Percentiles rank a stretch among this genome's conserved stretches.
phyloP scores from a whole-genome alignment of 2,888 invertebrate genomes.

The Stomorhina lunata region DNA sequence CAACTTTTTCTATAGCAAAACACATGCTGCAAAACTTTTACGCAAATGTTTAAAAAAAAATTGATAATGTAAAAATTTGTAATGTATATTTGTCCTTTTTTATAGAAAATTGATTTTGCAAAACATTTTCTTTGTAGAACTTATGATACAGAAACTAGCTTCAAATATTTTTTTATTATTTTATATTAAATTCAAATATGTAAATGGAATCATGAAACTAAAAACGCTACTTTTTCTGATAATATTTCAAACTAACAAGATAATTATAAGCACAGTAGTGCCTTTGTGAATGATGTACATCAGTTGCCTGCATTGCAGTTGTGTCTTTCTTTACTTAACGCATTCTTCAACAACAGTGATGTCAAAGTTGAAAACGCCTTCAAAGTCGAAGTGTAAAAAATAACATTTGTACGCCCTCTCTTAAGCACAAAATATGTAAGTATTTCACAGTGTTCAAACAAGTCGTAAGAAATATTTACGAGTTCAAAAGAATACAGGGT shows the following conservation, averaged over 20 bases:
- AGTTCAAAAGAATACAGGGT: background rate
- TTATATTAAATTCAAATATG: no score
- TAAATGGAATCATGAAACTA: no score
- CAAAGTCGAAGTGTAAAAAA: constrained; percentile 26
- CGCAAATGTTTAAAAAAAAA: no score
- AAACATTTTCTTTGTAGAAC: no score
- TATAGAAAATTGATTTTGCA: no score
- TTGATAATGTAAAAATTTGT: no score
- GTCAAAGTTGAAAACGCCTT: constrained; percentile 53
- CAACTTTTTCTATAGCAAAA: no score
- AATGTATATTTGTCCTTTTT: no score
- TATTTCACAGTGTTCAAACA: background rate
- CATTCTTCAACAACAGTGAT: background rate
- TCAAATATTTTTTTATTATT: no score
- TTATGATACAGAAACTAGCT: no score
- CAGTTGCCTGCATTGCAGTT: constrained; percentile 56
- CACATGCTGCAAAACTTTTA: no score
- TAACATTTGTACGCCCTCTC: constrained; percentile 25
- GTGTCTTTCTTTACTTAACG: constrained; percentile 10
- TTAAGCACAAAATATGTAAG: background rate
- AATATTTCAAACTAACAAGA: constrained; percentile 15
- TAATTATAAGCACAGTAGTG: constrained; percentile 14
- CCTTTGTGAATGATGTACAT: background rate
- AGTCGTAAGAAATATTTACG: background rate
- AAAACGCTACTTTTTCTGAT: no score